Conservation (phyloP, 2,888 invertebrate genomes). For the Patella pellucida region DNA sequence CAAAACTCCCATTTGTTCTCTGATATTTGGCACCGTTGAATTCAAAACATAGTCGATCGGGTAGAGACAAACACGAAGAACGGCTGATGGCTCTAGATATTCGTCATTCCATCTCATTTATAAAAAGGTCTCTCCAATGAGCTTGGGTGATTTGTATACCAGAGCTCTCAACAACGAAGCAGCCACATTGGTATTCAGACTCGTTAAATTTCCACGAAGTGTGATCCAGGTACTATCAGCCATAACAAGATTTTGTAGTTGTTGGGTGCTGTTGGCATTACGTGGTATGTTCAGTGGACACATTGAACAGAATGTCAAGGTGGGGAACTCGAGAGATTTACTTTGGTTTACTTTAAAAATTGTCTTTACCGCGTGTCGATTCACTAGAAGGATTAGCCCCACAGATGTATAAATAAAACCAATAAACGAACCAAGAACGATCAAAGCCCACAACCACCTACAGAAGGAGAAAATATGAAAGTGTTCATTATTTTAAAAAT, state of each 20-base stretch:
- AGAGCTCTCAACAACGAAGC: no score
- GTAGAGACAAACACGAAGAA: neutral
- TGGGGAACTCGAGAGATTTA: neutral
- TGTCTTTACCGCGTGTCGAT: neutral
- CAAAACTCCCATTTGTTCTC: neutral
- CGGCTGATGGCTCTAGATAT: neutral
- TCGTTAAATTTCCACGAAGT: neutral
- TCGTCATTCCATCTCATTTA: neutral
- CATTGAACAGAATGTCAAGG: neutral
- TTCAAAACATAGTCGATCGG: neutral
- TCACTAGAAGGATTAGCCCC: neutral
- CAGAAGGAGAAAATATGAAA: neutral
- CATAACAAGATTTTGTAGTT: neutral
- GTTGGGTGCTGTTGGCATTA: neutral
- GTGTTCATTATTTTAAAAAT: no score
- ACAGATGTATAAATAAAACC: neutral
- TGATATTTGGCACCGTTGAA: neutral
- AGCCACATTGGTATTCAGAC: no score
- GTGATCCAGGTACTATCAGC: neutral
- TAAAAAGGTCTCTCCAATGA: neutral
- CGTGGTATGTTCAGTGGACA: neutral
- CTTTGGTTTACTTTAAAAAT: neutral
- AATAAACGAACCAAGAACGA: neutral
- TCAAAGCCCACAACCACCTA: neutral
- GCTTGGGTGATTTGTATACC: no score